Conservation (phyloP, 2,797 vertebrate species). For the Gallinago stenura region DNA sequence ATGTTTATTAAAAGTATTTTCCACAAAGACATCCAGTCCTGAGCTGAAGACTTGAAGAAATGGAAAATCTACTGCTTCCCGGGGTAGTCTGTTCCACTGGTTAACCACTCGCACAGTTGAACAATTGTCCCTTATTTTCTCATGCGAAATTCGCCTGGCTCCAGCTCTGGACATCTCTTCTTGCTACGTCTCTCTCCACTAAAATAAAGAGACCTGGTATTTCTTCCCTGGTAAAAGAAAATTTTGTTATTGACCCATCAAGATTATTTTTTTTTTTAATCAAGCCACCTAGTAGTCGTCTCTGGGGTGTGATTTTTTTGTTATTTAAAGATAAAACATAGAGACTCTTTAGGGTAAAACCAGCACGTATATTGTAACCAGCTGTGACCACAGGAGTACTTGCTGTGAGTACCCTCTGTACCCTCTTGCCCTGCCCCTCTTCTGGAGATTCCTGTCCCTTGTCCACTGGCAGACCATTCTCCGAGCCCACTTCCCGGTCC, state of each 20-base stretch:
- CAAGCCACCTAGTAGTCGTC: not conserved
- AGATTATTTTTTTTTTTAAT: not conserved
- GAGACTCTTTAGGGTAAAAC: not conserved
- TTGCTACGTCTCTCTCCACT: not conserved
- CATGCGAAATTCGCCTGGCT: slow-evolving; percentile 13
- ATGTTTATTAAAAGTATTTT: slow-evolving; percentile 59
- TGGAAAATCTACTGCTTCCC: slow-evolving; percentile 53
- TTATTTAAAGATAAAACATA: not conserved
- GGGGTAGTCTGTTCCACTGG: slow-evolving; percentile 19
- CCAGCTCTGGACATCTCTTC: not conserved
- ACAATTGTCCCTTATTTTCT: slow-evolving; percentile 27
- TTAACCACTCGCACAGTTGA: slow-evolving; percentile 18
- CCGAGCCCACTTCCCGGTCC: not conserved
- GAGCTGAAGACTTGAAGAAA: slow-evolving; percentile 43
- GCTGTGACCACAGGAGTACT: not conserved
- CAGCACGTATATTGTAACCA: not conserved
- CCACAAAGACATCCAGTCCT: slow-evolving; percentile 45
- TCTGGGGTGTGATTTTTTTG: not conserved
- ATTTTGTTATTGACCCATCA: not conserved
- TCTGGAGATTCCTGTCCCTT: not conserved
- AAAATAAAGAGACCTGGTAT: not conserved
- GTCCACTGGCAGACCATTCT: not conserved
- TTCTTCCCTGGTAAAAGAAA: not conserved
- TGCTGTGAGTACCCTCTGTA: not conserved
- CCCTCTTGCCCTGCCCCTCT: not conserved